Base-by-base conservation (phyloP, 2,888 invertebrate species). In the Spisula solida region DNA sequence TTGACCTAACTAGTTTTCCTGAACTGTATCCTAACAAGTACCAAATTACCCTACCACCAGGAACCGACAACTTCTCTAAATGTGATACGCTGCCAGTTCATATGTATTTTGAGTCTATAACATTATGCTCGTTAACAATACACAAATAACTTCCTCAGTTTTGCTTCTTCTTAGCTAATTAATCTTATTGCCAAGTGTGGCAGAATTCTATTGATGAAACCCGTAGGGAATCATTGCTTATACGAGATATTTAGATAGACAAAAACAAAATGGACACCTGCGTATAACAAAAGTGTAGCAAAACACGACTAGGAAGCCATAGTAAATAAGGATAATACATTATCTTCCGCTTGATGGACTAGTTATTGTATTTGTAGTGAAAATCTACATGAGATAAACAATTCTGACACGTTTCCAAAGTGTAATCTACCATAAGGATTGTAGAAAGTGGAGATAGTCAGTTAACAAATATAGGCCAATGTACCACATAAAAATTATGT, bases 201-300 rank as follows among this genome's bases (percentile, higher is more conserved):
- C 60, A n/a, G 25, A 66, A 66, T 66, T 66, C 60, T 25, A 66
- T 66, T 66, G 20, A 66, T 66, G n/a, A 66, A 25, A 66, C 60
- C 25, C 60, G 8, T 25, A 25, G n/a, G 60, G 60, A 66, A 10
- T 6, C 25, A 66, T 66, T 66, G 60, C 60, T 66, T 66, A 60
- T 60, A n/a, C 60, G 25, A 66, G 6, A n/a, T 25, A 66, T 66
- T 66, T 1, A 5, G 25, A 66, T 66, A 25, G 25, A 25, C 25
- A 25, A 66, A n/a, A 66, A 66, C 25, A 0, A 25, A 25, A 66
- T 25, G 25, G 60, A 25, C 60, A 25, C 60, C 60, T 25, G 60
- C 25, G 25, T n/a, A n/a, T 66, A 12, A 25, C 25, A 25, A 66
- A 4, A 66, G n/a, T 60, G 1, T 60, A 12, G 60, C 10, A n/a